Percentiles rank a stretch among this genome's conserved stretches.
Conservation (phyloP, 2,797 vertebrate species). For the Parauchenoglanis punctatus region DNA sequence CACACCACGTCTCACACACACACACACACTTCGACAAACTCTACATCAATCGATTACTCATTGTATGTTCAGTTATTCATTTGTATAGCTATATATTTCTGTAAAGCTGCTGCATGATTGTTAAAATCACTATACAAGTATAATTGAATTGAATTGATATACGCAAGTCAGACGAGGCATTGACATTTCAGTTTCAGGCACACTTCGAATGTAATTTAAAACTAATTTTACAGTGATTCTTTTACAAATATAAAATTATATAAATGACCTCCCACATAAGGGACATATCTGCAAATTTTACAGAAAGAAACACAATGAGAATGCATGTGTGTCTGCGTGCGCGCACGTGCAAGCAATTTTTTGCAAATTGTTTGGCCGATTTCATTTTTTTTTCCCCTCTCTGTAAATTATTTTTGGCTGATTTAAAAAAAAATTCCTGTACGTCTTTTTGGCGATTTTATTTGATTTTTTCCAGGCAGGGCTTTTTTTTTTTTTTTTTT, state of each 20-base stretch:
- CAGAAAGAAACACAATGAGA: not conserved
- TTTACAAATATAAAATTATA: too few relatives aligned
- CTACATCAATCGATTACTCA: not conserved
- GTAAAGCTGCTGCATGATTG: not conserved
- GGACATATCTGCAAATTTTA: not conserved
- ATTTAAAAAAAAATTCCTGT: too few relatives aligned
- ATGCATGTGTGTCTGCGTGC: too few relatives aligned
- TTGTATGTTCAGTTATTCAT: not conserved
- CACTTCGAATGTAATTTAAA: not conserved
- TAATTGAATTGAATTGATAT: not conserved
- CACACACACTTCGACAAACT: not conserved
- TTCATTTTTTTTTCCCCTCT: too few relatives aligned
- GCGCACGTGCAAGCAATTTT: too few relatives aligned
- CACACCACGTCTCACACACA: constrained; percentile 61
- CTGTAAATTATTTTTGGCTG: too few relatives aligned
- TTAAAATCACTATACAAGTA: not conserved
- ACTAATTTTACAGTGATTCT: not conserved
- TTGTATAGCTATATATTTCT: not conserved
- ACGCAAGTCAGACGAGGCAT: not conserved
- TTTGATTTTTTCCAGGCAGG: too few relatives aligned
- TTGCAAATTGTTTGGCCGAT: too few relatives aligned
- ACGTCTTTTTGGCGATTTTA: too few relatives aligned
- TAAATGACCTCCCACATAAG: too few relatives aligned
- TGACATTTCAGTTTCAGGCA: not conserved
- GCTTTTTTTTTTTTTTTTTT: too few relatives aligned